Evolutionary conservation across 2,113 vertebrate genomes (phyloP), one percentile per base, ranked within the genome.

Genomic region (Sturnira hondurensis): DNA sequence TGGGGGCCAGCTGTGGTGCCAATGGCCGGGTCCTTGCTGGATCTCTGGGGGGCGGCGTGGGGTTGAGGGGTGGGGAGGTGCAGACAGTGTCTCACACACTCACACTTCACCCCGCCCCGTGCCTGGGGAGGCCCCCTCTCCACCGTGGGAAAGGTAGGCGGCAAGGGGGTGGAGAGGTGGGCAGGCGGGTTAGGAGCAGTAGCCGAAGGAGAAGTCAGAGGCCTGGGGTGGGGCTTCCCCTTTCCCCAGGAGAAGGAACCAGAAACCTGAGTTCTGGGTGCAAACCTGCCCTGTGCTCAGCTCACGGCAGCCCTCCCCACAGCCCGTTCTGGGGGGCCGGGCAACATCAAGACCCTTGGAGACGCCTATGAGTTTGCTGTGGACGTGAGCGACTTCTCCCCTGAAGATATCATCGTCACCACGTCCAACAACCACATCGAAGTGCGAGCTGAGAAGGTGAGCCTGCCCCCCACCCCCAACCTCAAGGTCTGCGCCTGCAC

Each of bases 391-490:
- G 99, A 99, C 98, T 99, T 99, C 96, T 99, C 99, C 12, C 99
- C 99, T 0, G 99, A 99, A 88, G 99, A 99, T 90, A 99, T 99
- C 95, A 99, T 99, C 0, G 99, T 99, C 97, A 99, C 99, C 98
- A 99, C 99, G 0, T 99, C 99, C 97, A 99, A 99, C 98, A 99
- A 99, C 98, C 99, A 99, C 98, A 99, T 99, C 10, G 99, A 99
- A 98, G 99, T 99, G 86, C 99, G 98, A 3, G 99, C 99, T 0
- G 99, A 99, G 98, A 99, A 99, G 99, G 99, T 99, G 97, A 98
- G 98, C 74, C n/a, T 11, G 17, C 14, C 26, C 9, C 1, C 43
- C 33, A 28, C 0, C 0, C 9, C 36, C 1, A 0, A 4, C 7
- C 28, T 81, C 38, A 19, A 5, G 4, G 2, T 6, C 28, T 4